Evolutionary conservation across 2,888 invertebrate species (phyloP).

Genomic region (Lapara coniferarum): DNA sequence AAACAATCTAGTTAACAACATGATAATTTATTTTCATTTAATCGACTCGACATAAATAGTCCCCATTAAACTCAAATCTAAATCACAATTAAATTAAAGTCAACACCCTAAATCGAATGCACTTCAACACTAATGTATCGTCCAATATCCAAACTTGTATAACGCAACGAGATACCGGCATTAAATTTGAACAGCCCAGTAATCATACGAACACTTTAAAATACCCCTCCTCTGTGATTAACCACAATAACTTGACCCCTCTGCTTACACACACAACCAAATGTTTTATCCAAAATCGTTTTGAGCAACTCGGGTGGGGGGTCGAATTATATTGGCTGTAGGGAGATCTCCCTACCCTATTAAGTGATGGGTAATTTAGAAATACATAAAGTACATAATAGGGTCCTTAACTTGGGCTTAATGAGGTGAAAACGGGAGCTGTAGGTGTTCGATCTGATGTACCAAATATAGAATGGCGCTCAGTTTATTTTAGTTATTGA

Average conservation of each 20-base stretch:
- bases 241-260: conserved; percentile 56
- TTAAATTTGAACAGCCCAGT: conserved; percentile 79
- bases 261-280: conserved; percentile 34
- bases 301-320: conserved; percentile 39
- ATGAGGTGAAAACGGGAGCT: conserved; percentile 81
- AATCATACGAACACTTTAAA: conserved; percentile 79
- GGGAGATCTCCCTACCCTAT: conserved; percentile 75
- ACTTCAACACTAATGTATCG: conserved; percentile 44
- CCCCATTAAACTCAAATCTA: conserved; percentile 12
- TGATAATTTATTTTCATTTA: background rate
- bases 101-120: conserved; percentile 30
- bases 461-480: conserved; percentile 44
- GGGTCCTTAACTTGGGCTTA: conserved; percentile 78
- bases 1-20: background rate
- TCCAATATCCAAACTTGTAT: conserved; percentile 63
- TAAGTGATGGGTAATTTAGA: conserved; percentile 83
- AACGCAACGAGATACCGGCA: conserved; percentile 63
- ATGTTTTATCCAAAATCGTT: conserved; percentile 29
- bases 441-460: conserved; percentile 39
- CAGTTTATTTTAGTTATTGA: conserved; percentile 28
- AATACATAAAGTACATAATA: conserved; percentile 84
- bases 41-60: background rate
- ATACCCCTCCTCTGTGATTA: conserved; percentile 65
- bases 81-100: conserved; percentile 18
- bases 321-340: conserved; percentile 55